A percentile compares a stretch with the other conserved stretches of the same genome.
Evolutionary conservation across 2,797 vertebrate genomes (phyloP).

Genomic region (Rhinophrynus dorsalis): DNA sequence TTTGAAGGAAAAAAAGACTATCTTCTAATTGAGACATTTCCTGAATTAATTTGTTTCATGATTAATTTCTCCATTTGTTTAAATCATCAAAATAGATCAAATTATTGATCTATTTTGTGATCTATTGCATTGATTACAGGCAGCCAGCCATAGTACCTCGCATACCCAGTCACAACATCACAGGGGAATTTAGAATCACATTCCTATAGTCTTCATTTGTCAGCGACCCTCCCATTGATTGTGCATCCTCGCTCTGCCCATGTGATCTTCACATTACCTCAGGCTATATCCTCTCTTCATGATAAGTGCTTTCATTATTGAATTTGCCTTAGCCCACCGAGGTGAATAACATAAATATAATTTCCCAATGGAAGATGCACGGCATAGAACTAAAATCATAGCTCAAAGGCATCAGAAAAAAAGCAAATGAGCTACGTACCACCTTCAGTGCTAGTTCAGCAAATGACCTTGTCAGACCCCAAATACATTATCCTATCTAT

Average conservation of each 20-base stretch:
- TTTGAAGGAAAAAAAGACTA: no score
- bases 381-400: no score
- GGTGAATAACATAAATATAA: constrained; percentile 20
- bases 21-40: no score
- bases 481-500: not conserved
- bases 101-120: constrained; percentile 18
- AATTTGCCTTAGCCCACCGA: constrained; percentile 29
- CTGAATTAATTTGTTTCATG: constrained; percentile 2
- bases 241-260: not conserved
- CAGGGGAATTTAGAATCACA: not conserved
- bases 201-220: constrained; percentile 2
- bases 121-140: no score
- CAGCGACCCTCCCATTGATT: constrained; percentile 1
- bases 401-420: not conserved
- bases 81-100: constrained; percentile 8
- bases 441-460: not conserved
- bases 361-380: not conserved
- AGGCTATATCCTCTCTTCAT: not conserved
- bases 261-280: not conserved
- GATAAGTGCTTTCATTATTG: constrained; percentile 22
- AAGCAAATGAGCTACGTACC: not conserved
- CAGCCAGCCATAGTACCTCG: no score
- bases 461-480: not conserved
- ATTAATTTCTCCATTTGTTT: not conserved
- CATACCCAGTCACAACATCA: no score